A percentile compares a stretch with the other conserved stretches of the same genome.
Evolutionary conservation across 2,113 vertebrate species (phyloP).

Genomic region (Pogonocichla stellata): DNA sequence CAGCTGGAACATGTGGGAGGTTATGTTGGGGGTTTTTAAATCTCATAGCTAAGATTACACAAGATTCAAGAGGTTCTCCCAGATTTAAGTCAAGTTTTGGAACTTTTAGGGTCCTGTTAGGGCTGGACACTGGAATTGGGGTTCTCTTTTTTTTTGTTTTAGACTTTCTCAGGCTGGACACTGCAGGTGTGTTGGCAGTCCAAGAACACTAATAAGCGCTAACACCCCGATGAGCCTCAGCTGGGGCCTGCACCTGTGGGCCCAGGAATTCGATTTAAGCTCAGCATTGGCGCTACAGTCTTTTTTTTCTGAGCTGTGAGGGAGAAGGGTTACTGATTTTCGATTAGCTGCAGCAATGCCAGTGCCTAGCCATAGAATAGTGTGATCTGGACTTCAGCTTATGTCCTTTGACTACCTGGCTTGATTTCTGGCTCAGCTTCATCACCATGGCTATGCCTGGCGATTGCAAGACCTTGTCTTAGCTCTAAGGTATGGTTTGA

Average conservation of each 20-base stretch:
- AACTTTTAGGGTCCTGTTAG: not conserved
- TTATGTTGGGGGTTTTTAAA: not conserved
- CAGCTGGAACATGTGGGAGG: not conserved
- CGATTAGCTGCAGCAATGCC: accelerated
- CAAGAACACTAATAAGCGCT: not conserved
- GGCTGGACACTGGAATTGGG: not conserved
- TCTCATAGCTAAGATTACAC: not conserved
- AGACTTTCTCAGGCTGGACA: not conserved
- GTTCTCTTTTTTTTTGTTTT: not conserved
- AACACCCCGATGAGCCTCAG: not conserved
- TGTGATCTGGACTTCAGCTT: not conserved
- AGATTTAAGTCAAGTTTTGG: not conserved
- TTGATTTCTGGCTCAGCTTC: not conserved
- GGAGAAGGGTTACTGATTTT: accelerated
- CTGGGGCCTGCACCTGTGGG: not conserved
- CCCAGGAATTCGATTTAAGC: not conserved
- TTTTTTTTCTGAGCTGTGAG: accelerated
- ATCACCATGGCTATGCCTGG: not conserved
- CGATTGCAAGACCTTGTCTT: not conserved
- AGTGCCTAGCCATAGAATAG: accelerated
- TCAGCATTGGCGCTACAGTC: accelerated
- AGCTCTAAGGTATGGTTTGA: accelerated
- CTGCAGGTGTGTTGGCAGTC: not conserved
- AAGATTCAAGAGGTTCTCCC: not conserved
- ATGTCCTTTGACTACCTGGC: not conserved